phyloP scores from a whole-genome alignment of 2,113 vertebrate species.

The Murina feae region DNA sequence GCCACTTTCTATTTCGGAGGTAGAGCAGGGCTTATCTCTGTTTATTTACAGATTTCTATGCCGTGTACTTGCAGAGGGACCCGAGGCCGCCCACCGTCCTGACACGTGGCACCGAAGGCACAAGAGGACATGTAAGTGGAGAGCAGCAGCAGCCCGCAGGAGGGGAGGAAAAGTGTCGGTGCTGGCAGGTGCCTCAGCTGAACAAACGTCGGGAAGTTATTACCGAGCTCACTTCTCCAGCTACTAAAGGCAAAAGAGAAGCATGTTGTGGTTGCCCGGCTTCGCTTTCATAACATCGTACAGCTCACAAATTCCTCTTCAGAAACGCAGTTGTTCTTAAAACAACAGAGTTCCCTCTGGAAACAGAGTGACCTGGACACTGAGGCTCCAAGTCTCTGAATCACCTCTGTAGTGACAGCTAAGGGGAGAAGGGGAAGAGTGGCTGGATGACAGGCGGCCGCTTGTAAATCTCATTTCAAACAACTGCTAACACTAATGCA shows the following conservation, averaged over 20 bases:
- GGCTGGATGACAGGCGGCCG: background rate
- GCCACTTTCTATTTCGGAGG: conserved; percentile 30
- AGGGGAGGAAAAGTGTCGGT: background rate
- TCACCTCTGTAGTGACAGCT: background rate
- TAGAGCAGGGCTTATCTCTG: conserved; percentile 32
- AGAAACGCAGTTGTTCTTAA: background rate
- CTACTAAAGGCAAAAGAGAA: background rate
- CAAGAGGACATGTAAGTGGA: background rate
- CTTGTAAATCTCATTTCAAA: background rate
- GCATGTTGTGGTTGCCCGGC: background rate
- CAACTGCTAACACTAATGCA: background rate
- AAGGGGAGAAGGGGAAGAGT: accelerated
- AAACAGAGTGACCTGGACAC: background rate
- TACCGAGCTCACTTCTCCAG: background rate
- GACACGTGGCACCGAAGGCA: background rate
- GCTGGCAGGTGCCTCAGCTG: too few species aligned
- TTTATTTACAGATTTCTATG: conserved; percentile 42
- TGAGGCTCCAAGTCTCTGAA: background rate
- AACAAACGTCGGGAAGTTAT: background rate
- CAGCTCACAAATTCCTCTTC: background rate
- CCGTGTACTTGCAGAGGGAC: background rate
- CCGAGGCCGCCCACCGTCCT: background rate
- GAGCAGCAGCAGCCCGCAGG: background rate
- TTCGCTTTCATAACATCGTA: background rate
- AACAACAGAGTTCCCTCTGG: background rate